These are phyloP conservation scores for Anomalospiza imberbis DNA, from an alignment of 2,797 vertebrate genomes.

Conservation along the genomic window DNA sequence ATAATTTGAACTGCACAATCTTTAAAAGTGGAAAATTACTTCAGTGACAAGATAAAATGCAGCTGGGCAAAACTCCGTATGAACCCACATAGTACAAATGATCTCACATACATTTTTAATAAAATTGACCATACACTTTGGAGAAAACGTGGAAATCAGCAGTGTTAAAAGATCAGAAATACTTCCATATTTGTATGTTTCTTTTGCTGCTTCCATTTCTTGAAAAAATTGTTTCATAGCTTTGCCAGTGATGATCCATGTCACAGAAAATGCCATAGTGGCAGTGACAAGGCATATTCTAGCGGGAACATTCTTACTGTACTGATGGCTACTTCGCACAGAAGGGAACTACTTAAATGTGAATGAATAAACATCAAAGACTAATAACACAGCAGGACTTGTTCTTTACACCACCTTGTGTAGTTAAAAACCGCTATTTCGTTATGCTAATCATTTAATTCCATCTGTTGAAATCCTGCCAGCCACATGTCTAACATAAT, in stretches of 20 bases:
- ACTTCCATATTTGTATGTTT: not conserved
- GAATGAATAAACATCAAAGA: constrained; percentile 53
- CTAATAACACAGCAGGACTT: constrained; percentile 57
- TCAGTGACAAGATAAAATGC: not conserved
- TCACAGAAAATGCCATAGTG: not conserved
- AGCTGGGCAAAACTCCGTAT: not conserved
- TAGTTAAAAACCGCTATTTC: constrained; percentile 46
- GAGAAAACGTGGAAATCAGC: not conserved
- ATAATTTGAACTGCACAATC: not conserved
- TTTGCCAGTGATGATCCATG: not conserved
- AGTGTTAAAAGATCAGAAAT: not conserved
- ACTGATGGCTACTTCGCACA: constrained; percentile 25
- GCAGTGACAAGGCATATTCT: not conserved
- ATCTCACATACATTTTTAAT: not conserved
- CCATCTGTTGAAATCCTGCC: constrained; percentile 54
- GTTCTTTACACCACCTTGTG: constrained; percentile 16
- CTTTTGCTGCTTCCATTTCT: not conserved
- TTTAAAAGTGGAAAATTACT: not conserved
- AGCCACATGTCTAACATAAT: constrained; percentile 6
- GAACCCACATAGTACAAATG: not conserved
- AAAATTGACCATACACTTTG: not conserved
- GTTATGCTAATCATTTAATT: constrained; percentile 47
- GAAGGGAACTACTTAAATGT: constrained; percentile 47
- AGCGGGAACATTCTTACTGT: not conserved
- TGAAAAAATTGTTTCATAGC: not conserved